Conservation (phyloP, 2,797 vertebrate species). For the Bovichtus diacanthus region DNA sequence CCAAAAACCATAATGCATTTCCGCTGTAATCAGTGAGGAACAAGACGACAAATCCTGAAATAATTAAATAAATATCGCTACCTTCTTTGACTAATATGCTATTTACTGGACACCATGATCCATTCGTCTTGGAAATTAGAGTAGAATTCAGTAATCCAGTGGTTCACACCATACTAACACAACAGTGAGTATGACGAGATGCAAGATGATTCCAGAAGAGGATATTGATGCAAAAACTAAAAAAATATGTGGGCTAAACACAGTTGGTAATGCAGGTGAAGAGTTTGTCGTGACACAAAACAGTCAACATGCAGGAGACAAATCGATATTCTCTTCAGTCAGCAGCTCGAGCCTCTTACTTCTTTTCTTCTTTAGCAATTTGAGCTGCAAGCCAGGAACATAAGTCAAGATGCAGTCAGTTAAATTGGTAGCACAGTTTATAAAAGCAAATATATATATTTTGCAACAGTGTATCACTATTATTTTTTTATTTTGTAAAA, state of each 20-base stretch:
- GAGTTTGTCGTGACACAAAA: slow-evolving; percentile 33
- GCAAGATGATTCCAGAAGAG: slow-evolving; percentile 11
- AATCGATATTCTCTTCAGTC: slow-evolving; percentile 24
- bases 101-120: background rate
- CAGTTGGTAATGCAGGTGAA: slow-evolving; percentile 31
- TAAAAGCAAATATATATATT: background rate
- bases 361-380: slow-evolving; percentile 80
- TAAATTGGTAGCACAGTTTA: background rate
- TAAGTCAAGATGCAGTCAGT: background rate
- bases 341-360: slow-evolving; percentile 41
- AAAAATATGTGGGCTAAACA: slow-evolving; percentile 2
- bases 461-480: background rate
- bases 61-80: slow-evolving; percentile 23
- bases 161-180: slow-evolving; percentile 27
- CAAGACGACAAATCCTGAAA: slow-evolving; percentile 7
- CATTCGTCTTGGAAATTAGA: background rate
- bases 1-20: slow-evolving; percentile 1
- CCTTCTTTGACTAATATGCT: background rate
- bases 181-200: slow-evolving; percentile 19
- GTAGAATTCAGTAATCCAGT: slow-evolving; percentile 3
- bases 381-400: slow-evolving; percentile 78
- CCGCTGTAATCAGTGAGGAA: background rate
- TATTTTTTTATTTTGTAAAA: background rate
- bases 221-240: slow-evolving; percentile 17
- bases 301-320: slow-evolving; percentile 31